Evolutionary conservation across 2,888 invertebrate genomes (phyloP), one percentile per base, ranked within the genome.

Genomic region (Nymphalis urticae): DNA sequence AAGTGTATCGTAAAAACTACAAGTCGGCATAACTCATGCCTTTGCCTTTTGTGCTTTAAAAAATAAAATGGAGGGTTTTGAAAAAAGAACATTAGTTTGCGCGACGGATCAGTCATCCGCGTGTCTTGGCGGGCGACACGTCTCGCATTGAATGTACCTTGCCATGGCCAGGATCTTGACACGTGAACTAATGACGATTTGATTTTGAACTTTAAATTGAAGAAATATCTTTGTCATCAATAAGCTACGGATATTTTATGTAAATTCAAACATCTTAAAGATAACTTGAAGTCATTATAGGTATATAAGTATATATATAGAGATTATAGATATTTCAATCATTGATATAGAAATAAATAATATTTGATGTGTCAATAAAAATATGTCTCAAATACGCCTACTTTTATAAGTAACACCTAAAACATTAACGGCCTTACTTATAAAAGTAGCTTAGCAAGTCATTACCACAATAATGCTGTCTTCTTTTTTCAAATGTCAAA

Each of bases 81-180:
- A 88, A 90, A 90, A 89, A 89, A 80, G 85, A 86, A 88, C 88
- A 90, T 90, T 90, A 88, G 86, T 89, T 88, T 84, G 85, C 85
- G 87, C 87, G 85, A 82, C 84, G 89, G 87, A 88, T 89, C 91
- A 87, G 90, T 90, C 92, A 91, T 92, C 92, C 90, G 85, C 82
- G 82, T 79, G 82, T 80, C 82, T 82, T 79, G 80, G 80, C 78
- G 81, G 77, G 79, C 77, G 85, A 88, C 92, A 92, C 92, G 92
- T 90, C 85, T 82, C 80, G 75, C 76, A 70, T 68, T 70, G 68
- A 72, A 72, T 75, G 78, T 68, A 65, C 65, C 68, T 65, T 32
- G 32, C 48, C 66, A 50, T 64, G 70, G 68, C 61, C 68, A 64
- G 42, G 64, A 64, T 76, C 80, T 84, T 82, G 79, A 82, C 71